These are phyloP conservation scores for Petrolisthes manimaculis DNA, from an alignment of 2,888 invertebrate species.

Conservation along the genomic window DNA sequence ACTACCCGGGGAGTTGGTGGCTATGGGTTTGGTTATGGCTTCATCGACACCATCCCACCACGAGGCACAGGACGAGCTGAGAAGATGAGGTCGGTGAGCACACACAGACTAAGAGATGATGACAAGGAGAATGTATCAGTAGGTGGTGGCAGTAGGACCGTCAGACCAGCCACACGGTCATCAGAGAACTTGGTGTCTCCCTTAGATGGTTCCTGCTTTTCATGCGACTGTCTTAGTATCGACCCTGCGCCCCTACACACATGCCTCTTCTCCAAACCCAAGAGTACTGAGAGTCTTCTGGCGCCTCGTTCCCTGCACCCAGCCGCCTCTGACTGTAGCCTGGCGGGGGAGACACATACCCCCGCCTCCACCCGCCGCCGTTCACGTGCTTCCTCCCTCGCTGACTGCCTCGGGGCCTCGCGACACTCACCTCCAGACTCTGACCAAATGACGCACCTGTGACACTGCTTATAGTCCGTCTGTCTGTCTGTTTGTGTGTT, in stretches of 20 bases:
- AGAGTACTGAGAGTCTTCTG: conserved; percentile 64
- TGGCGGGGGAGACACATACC: conserved; percentile 51
- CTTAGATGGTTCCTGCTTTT: conserved; percentile 63
- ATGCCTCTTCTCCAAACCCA: conserved; percentile 65
- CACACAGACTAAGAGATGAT: conserved; percentile 57
- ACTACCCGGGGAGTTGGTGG: conserved; percentile 64
- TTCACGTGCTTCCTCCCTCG: conserved; percentile 60
- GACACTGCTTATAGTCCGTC: conserved; percentile 14
- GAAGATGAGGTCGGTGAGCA: conserved; percentile 56
- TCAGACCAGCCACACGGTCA: conserved; percentile 47
- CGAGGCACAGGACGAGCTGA: conserved; percentile 49
- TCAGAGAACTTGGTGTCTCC: conserved; percentile 62
- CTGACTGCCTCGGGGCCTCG: conserved; percentile 59
- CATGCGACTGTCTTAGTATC: conserved; percentile 62
- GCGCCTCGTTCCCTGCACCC: conserved; percentile 61
- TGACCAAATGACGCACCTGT: conserved; percentile 65
- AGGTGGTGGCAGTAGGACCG: conserved; percentile 43
- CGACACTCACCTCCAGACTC: conserved; percentile 54
- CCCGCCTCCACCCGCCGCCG: conserved; percentile 49
- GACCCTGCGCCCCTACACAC: conserved; percentile 61
- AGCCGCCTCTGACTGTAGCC: conserved; percentile 63
- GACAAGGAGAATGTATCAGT: conserved; percentile 50
- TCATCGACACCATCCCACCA: conserved; percentile 60
- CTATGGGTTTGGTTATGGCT: conserved; percentile 65
- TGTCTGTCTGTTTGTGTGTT: not conserved